Base-by-base conservation (phyloP, 2,888 invertebrate genomes). In the Malthinus seriepunctatus region DNA sequence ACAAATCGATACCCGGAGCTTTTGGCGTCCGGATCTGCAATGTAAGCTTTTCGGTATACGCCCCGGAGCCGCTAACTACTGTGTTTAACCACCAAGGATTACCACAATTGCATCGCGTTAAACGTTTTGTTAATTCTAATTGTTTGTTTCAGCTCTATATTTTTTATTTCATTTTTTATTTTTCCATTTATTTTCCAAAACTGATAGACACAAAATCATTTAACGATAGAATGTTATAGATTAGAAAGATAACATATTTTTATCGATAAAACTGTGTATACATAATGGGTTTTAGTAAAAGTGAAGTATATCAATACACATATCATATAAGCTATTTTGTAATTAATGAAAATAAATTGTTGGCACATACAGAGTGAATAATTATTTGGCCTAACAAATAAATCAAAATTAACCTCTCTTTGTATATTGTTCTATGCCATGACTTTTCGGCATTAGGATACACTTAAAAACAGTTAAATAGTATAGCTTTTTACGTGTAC, bases 41-140 rank as follows among this genome's bases (percentile, higher is more conserved):
- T 51, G 35, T 48, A 45, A 50, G 45, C 44, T 32, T 9, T 23
- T 6, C 23, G 7, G 10, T 38, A 45, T 38, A 48, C 49, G 53
- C 59, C 52, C 54, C 52, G 44, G 48, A 50, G 50, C 54, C 49
- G 54, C 51, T 54, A 57, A 57, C 54, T 51, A 50, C 57, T 37
- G 61, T 54, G 61, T 61, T 61, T 61, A 61, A 61, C 57, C 61
- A 44, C 56, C 34, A 39, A 8, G 60, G 56, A 60, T 53, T 56
- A 57, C 61, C 61, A 38, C 54, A 61, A 61, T 57, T 57, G 49
- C 56, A 39, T 44, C 37, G 38, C 45, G 50, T 49, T 54, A 45
- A 31, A 10, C 47, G 46, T 35, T 51, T n/a, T n/a, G n/a, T n/a
- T 56, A 60, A 52, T n/a, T 37, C 49, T 52, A 60, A 60, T 60